Evolutionary conservation across 2,888 invertebrate genomes (phyloP).

Genomic region (Rhagonycha lutea): DNA sequence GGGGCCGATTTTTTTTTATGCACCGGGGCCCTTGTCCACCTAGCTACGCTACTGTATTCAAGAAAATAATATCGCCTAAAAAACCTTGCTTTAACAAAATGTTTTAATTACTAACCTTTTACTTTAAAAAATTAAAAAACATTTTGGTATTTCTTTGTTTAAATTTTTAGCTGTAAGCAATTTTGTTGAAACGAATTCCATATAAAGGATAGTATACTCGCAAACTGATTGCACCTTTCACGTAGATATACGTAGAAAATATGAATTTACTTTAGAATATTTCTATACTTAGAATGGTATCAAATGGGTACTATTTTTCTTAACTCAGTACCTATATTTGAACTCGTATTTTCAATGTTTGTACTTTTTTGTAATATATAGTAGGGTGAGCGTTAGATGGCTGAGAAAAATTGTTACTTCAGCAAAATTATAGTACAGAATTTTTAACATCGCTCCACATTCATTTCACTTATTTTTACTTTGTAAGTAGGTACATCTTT

Average conservation of each 20-base stretch:
- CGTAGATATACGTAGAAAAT: not conserved
- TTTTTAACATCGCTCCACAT: not conserved
- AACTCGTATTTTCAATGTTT: conserved; percentile 17
- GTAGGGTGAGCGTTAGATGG: conserved; percentile 7
- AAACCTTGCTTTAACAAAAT: too few relatives aligned
- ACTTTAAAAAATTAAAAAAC: too few relatives aligned
- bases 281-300: conserved; percentile 2
- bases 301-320: conserved; percentile 13
- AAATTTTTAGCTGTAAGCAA: not conserved
- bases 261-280: not conserved
- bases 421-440: not conserved
- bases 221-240: not conserved
- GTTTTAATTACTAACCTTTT: too few relatives aligned
- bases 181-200: not conserved
- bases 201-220: not conserved
- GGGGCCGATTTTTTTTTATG: too few relatives aligned
- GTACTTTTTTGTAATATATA: conserved; percentile 10
- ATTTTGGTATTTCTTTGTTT: not conserved
- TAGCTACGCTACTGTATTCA: too few relatives aligned
- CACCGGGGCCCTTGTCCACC: too few relatives aligned
- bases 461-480: not conserved
- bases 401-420: not conserved
- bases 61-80: too few relatives aligned
- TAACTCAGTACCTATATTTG: conserved; percentile 5
- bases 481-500: not conserved